These are phyloP conservation scores for Brachirus orientalis DNA, from an alignment of 2,113 vertebrate species.

Conservation along the genomic window DNA sequence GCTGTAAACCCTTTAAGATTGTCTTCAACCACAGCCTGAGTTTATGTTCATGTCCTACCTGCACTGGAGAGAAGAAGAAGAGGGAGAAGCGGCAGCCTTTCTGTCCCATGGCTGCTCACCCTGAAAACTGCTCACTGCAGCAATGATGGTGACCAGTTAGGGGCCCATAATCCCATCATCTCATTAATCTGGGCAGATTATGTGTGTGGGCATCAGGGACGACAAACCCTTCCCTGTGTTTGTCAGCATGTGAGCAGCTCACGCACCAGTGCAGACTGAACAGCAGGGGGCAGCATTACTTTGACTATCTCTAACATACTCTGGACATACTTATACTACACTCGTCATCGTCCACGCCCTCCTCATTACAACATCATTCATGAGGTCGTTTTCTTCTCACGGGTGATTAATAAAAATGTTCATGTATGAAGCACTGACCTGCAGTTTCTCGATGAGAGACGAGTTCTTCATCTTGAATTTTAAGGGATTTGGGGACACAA, in stretches of 20 bases:
- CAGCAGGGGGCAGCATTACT: conserved; percentile 66
- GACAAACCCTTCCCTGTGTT: conserved; percentile 23
- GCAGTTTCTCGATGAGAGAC: conserved; percentile 78
- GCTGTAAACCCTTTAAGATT: too few species aligned
- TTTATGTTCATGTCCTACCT: conserved; percentile 78
- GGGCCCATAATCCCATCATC: conserved; percentile 72
- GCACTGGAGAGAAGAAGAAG: conserved; percentile 79
- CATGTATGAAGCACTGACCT: conserved; percentile 70
- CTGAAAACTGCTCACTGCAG: conserved; percentile 32
- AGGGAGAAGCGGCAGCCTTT: conserved; percentile 81
- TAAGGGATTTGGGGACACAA: conserved; percentile 47
- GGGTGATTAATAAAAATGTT: neutral
- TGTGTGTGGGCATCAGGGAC: conserved; percentile 26
- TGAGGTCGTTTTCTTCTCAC: neutral
- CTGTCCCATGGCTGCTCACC: conserved; percentile 78
- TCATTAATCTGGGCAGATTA: conserved; percentile 70
- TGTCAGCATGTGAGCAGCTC: too few species aligned
- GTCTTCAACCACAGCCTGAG: too few species aligned
- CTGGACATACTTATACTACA: too few species aligned
- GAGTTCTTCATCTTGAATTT: conserved; percentile 76
- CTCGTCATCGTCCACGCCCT: too few species aligned
- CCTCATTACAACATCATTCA: neutral
- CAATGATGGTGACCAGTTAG: conserved; percentile 23
- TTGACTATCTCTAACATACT: conserved; percentile 20
- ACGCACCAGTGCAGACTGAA: conserved; percentile 7